These are phyloP conservation scores for Saturnia pavonia DNA, from an alignment of 2,888 invertebrate genomes.

Conservation along the genomic window DNA sequence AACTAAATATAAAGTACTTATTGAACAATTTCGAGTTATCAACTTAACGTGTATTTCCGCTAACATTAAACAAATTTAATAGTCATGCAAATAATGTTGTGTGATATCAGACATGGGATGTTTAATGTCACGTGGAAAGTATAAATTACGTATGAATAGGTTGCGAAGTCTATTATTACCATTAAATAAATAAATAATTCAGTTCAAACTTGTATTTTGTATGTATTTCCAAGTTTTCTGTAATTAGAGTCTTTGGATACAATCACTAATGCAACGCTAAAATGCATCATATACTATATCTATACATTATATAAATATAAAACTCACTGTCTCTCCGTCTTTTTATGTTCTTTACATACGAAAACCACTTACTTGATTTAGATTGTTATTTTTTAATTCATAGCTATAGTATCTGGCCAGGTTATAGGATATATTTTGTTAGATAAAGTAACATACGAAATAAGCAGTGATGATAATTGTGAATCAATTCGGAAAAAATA, in stretches of 20 bases:
- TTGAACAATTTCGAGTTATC: background rate
- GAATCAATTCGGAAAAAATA: too few species aligned
- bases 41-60: background rate
- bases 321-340: too few species aligned
- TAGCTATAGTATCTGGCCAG: too few species aligned
- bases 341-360: too few species aligned
- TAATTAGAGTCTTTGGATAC: background rate
- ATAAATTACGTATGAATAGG: conserved; percentile 1
- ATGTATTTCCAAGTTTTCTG: background rate
- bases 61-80: background rate
- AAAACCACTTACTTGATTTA: too few species aligned
- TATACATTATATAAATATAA: too few species aligned
- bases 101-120: background rate
- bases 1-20: background rate
- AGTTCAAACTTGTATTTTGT: background rate
- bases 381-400: too few species aligned
- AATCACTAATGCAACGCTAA: background rate
- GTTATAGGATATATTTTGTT: too few species aligned
- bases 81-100: background rate
- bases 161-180: background rate
- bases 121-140: background rate
- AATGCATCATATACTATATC: background rate
- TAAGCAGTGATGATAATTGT: too few species aligned
- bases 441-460: too few species aligned
- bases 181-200: background rate